These are phyloP conservation scores for Lochmaea capreae DNA, from an alignment of 2,888 invertebrate species.

Conservation along the genomic window DNA sequence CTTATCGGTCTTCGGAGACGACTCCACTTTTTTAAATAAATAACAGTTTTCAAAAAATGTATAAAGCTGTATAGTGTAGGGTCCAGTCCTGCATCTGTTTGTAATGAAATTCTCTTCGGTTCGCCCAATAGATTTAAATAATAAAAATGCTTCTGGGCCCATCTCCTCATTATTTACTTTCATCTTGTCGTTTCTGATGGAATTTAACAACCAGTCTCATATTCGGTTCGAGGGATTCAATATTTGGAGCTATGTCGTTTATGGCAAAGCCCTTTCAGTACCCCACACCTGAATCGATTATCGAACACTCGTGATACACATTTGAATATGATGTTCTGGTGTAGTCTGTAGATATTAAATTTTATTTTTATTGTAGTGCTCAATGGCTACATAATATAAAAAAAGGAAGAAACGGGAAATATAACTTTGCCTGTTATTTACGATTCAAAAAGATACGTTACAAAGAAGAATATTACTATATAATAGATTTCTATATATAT, in stretches of 20 bases:
- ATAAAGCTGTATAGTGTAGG: too few relatives aligned
- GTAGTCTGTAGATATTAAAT: constrained; percentile 21
- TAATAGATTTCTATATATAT: too few relatives aligned
- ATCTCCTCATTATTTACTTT: constrained; percentile 32
- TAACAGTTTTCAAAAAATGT: too few relatives aligned
- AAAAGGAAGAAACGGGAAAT: neutral
- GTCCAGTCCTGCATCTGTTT: too few relatives aligned
- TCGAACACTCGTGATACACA: constrained; percentile 23
- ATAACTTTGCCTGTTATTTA: neutral
- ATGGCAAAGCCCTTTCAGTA: neutral
- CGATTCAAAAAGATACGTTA: neutral
- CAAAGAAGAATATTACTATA: too few relatives aligned
- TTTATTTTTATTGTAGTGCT: constrained; percentile 19
- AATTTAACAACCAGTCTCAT: constrained; percentile 32
- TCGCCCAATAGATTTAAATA: constrained; percentile 32
- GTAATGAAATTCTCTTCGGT: constrained; percentile 30
- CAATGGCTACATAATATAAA: neutral
- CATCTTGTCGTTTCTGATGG: constrained; percentile 25
- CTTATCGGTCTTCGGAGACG: too few relatives aligned
- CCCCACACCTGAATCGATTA: constrained; percentile 27
- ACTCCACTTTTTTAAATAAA: too few relatives aligned
- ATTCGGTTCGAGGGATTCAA: constrained; percentile 26
- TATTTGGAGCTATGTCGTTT: constrained; percentile 25
- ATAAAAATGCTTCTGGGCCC: constrained; percentile 28
- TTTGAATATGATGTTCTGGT: constrained; percentile 24